Conservation (phyloP, 2,113 vertebrate genomes). For the Scomber japonicus region DNA sequence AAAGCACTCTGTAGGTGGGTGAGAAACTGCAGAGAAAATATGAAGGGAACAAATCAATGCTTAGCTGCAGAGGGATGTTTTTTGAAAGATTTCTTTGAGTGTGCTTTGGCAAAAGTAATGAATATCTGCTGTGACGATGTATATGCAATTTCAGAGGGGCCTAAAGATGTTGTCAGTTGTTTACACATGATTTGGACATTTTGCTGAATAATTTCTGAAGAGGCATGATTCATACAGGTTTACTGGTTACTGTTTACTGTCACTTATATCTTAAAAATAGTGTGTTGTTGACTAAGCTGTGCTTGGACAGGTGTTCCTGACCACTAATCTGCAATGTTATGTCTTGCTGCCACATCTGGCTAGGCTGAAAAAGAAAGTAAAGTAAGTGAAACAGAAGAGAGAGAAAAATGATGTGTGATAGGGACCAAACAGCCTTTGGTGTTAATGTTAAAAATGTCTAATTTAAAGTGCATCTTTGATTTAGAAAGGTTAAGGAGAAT, state of each 20-base stretch:
- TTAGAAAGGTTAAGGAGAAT: neutral
- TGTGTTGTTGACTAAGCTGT: neutral
- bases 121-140: conserved; percentile 17
- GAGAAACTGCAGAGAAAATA: conserved; percentile 22
- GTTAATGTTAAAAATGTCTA: neutral
- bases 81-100: conserved; percentile 19
- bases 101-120: conserved; percentile 14
- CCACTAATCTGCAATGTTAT: neutral
- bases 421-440: neutral
- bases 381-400: neutral
- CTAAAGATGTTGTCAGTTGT: conserved; percentile 2
- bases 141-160: conserved; percentile 20
- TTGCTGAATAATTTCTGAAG: neutral
- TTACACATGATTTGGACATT: conserved; percentile 14
- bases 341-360: conserved; percentile 20
- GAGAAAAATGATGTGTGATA: neutral
- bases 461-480: neutral
- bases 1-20: conserved; percentile 18
- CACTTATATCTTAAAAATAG: too few relatives aligned
- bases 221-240: neutral
- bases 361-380: neutral
- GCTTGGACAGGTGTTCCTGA: neutral
- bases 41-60: neutral
- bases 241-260: too few relatives aligned
- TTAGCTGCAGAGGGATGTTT: neutral